These are phyloP conservation scores for Lasiurus cinereus DNA, from an alignment of 2,113 vertebrate genomes.

Conservation along the genomic window DNA sequence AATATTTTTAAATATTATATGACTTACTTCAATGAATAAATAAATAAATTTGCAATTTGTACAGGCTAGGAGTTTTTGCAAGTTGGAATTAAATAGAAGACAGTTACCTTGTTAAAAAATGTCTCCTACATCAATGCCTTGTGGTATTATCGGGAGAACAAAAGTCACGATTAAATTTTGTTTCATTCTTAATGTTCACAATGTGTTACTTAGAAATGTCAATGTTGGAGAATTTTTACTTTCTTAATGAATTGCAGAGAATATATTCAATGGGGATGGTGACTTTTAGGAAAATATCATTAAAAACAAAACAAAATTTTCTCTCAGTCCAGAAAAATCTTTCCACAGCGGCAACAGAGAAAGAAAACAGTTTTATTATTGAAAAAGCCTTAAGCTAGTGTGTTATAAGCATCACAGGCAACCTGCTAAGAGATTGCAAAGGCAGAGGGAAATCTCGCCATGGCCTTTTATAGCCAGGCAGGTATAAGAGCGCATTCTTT, in stretches of 20 bases:
- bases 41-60: neutral
- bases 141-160: neutral
- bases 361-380: neutral
- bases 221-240: neutral
- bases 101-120: slow-evolving; percentile 37
- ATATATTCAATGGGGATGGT: neutral
- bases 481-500: neutral
- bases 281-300: neutral
- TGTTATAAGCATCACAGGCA: neutral
- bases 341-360: neutral
- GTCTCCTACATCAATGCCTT: neutral
- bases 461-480: neutral
- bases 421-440: neutral
- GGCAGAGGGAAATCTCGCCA: neutral
- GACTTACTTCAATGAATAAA: neutral
- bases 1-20: neutral
- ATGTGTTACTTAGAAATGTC: slow-evolving; percentile 24
- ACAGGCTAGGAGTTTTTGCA: neutral
- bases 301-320: neutral
- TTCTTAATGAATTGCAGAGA: neutral
- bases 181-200: slow-evolving; percentile 40
- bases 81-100: slow-evolving; percentile 22
- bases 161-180: neutral
- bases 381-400: neutral
- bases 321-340: neutral